Base-by-base conservation (phyloP, 23 tunicate genomes). In the Styela plicata region DNA sequence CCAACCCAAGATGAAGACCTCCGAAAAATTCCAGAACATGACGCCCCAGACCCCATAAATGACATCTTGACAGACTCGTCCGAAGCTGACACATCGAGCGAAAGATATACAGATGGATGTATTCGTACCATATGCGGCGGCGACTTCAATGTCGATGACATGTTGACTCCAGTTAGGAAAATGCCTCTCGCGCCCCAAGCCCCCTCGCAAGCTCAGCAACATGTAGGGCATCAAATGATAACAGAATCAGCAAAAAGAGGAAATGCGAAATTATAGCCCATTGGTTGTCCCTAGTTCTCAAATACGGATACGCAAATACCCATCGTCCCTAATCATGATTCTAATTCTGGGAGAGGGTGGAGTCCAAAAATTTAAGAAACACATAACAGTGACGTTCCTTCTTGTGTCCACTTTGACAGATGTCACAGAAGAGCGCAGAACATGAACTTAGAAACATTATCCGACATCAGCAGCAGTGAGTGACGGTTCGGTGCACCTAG, bases 21-120 rank as follows among this genome's bases (percentile, higher is more conserved):
- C 13, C 57, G 7, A 44, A 44, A 44, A 44, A 13, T 5, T 5
- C 57, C 57, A 44, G 13, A 44, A 7, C 7, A 44, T 7, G 10
- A 7, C 7, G 7, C 57, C 7, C 57, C 57, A 44, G 7, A 7
- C 13, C 13, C 13, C 10, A 44, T 5, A 44, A 44, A 44, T 5
- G 7, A 44, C n/a, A n/a, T n/a, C 13, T 5, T 44, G 13, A 44
- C 10, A 21, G 66, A 76, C 64, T 21, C 81, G 23, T 76, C 81
- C 7, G 81, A 76, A 25, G 65, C 63, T 36, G 80, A 75, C 26
- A 34, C 26, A 21, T 71, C 34, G 36, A 28, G 36, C 34, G 77
- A n/a, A 71, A 34, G 77, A 71, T 18, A 5, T 3, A 30, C 37
- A 21, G 26, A 2, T n/a, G 36, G 37, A 71, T 5, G 35, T n/a